Conservation (phyloP, 2,113 vertebrate genomes). For the Aptenodytes forsteri region DNA sequence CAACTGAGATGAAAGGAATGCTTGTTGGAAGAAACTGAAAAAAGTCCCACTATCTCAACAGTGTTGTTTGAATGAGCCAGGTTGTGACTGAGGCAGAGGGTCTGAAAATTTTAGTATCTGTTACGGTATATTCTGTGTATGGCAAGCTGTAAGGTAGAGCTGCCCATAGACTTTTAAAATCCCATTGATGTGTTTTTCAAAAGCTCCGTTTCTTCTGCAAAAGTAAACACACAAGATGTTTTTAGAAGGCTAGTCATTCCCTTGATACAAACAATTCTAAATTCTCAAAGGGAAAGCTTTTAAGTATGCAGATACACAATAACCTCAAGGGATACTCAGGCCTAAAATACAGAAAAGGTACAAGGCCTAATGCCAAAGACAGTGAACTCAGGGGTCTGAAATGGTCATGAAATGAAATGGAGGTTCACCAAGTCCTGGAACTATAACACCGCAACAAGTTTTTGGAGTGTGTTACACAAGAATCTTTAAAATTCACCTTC, state of each 20-base stretch:
- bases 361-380: neutral
- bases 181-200: neutral
- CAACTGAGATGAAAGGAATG: conserved; percentile 11
- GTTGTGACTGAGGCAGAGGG: neutral
- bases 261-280: neutral
- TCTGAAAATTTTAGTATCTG: neutral
- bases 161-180: neutral
- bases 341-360: neutral
- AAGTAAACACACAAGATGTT: neutral
- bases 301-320: neutral
- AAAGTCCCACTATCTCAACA: neutral
- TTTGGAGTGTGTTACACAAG: neutral
- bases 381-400: neutral
- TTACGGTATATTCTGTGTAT: neutral
- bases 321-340: neutral
- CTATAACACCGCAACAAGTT: neutral
- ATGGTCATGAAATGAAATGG: neutral
- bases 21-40: neutral
- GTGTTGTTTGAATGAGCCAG: neutral
- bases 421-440: neutral
- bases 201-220: neutral
- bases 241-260: neutral
- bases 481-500: neutral
- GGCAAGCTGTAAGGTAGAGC: neutral
- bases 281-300: neutral